Percentiles rank a stretch among this genome's conserved stretches.
These are phyloP conservation scores for Alectura lathami DNA, from an alignment of 2,113 vertebrate species.

Conservation along the genomic window DNA sequence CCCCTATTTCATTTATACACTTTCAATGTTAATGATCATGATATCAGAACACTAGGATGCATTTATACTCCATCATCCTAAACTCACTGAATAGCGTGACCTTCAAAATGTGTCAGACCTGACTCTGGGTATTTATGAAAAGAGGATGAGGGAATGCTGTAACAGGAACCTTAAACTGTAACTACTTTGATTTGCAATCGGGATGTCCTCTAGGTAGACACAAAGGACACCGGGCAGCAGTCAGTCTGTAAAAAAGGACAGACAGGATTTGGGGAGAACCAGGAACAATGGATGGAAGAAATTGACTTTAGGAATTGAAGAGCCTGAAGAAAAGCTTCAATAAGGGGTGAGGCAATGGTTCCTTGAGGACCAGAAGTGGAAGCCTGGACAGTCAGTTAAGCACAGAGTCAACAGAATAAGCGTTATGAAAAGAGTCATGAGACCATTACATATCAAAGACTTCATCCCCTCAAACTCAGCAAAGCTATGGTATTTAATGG, in stretches of 20 bases:
- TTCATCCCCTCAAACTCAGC: not conserved
- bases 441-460: not conserved
- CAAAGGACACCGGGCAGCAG: not conserved
- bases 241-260: not conserved
- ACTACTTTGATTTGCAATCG: not conserved
- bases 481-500: not conserved
- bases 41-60: not conserved
- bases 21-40: not conserved
- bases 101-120: not conserved
- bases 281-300: not conserved
- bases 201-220: not conserved
- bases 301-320: not conserved
- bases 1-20: not conserved
- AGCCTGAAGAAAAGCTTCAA: not conserved
- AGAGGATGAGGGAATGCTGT: not conserved
- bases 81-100: not conserved
- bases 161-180: not conserved
- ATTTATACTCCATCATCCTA: not conserved
- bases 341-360: not conserved
- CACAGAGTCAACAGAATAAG: not conserved
- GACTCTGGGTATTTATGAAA: not conserved
- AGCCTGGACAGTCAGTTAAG: not conserved
- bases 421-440: not conserved
- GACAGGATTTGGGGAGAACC: not conserved
- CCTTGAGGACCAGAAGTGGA: not conserved